Base-by-base conservation (phyloP, 1,140 invertebrate species). In the Plodia interpunctella region DNA sequence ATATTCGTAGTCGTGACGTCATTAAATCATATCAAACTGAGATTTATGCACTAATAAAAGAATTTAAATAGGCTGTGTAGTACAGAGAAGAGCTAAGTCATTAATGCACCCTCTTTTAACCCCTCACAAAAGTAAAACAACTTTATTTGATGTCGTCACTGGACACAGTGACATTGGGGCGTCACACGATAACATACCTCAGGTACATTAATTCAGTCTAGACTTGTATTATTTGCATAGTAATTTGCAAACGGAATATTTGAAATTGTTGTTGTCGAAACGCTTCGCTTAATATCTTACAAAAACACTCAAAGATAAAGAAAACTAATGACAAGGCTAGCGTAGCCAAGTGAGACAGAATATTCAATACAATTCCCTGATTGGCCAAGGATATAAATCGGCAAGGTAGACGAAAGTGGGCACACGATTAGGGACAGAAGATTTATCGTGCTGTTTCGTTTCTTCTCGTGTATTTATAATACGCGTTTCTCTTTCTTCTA, bases 91-190 rank as follows among this genome's bases (percentile, higher is more conserved):
- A 53, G 62, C 6, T 6, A 25, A 66, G 74, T 84, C 83, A 88
- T 88, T 88, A 88, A 88, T 88, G 80, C 83, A 87, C 86, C 86
- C 85, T 71, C 70, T 63, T 30, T 49, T 56, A 63, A 65, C 63
- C 77, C 80, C 79, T 74, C 68, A 67, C 73, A 76, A 78, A 78
- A 82, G 82, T 83, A 83, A 85, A 84, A 87, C 82, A 88, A 86
- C 79, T 85, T 88, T 85, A 87, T 88, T 86, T 87, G 82, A 84
- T 83, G 80, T 78, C 70, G 64, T 74, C 75, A 70, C 65, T 75
- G 70, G 73, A 70, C 68, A 63, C 65, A 65, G 63, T 53, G 74
- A 63, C 72, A 63, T 44, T 44, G 65, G 70, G 72, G 70, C 71
- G 59, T 60, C 67, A 63, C 61, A 62, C 62, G 60, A 70, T 69